phyloP scores from a whole-genome alignment of 2,888 invertebrate genomes.

The Criorhina ranunculi region DNA sequence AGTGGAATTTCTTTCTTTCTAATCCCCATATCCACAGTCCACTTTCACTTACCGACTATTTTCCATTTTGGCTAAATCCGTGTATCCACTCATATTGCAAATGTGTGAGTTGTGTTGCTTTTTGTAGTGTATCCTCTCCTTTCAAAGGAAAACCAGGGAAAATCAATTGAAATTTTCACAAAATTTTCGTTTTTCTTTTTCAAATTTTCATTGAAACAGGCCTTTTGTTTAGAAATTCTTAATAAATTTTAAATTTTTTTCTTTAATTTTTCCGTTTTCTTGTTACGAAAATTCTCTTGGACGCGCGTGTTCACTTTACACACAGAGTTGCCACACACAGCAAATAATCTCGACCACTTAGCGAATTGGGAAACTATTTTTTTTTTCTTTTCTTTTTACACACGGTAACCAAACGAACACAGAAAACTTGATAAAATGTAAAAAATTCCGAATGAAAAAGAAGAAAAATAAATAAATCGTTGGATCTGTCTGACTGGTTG shows the following conservation, averaged over 20 bases:
- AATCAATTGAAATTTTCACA: conserved; percentile 56
- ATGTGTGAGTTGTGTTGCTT: conserved; percentile 29
- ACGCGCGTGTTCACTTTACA: conserved; percentile 50
- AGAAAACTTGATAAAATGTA: conserved; percentile 11
- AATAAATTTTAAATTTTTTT: conserved; percentile 19
- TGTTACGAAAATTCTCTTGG: conserved; percentile 14
- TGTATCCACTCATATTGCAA: conserved; percentile 71
- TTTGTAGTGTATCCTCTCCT: neutral
- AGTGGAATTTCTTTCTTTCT: neutral
- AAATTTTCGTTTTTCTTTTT: conserved; percentile 5
- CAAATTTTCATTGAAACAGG: conserved; percentile 45
- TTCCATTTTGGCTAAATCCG: conserved; percentile 73
- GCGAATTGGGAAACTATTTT: conserved; percentile 31
- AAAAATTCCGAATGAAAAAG: neutral
- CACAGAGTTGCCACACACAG: conserved; percentile 52
- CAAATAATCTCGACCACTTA: conserved; percentile 33
- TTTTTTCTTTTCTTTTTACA: neutral
- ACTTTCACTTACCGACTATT: conserved; percentile 76
- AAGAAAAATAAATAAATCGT: conserved; percentile 12
- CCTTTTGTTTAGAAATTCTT: conserved; percentile 1
- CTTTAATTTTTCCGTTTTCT: conserved; percentile 27
- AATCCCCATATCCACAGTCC: too few relatives aligned
- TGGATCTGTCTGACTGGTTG: conserved; percentile 41
- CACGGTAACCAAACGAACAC: neutral
- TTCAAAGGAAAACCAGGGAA: conserved; percentile 1